Base-by-base conservation (phyloP, 1,140 invertebrate genomes). In the Scaptomyza pallida region DNA sequence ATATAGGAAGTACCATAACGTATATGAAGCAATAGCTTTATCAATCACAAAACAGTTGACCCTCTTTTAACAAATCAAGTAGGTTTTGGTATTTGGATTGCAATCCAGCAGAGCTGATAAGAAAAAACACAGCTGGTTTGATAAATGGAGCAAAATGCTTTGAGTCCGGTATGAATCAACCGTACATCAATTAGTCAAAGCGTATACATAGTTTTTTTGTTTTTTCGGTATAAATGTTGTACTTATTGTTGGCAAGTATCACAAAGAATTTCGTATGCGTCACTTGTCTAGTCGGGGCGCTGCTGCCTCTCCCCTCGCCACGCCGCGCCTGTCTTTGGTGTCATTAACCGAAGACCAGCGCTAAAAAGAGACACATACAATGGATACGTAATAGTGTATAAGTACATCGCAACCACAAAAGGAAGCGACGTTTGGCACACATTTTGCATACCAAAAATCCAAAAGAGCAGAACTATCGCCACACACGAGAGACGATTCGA, bases 361-460 rank as follows among this genome's bases (percentile, higher is more conserved):
- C 44, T 57, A 59, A 48, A 62, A 62, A 43, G 6, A 10, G 15
- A 30, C 17, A 45, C 5, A 35, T 3, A 45, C 12, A 54, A 30
- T 37, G 26, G 16, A 21, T 15, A 21, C 16, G 6, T 30, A 15
- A 17, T 37, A 19, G 23, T n/a, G n/a, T 16, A 33, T 47, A 17
- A 41, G 16, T 19, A 30, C 35, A 65, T 37, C 0, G 33, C 33
- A 13, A 72, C 54, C 62, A 54, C 55, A 67, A 72, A 60, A 67
- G 69, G 55, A 72, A 67, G 55, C 62, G 26, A 64, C 67, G 51
- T 64, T 72, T 83, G 81, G 80, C 81, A 85, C 80, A 85, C 81
- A 85, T 85, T 85, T 86, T 77, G 80, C 81, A 85, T 85, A 86
- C 80, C 69, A 55, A 82, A 81, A 74, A 71, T 54, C 60, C 69